phyloP scores from a whole-genome alignment of 64 coral and sea anemone genomes.

The Montipora efflorescens region DNA sequence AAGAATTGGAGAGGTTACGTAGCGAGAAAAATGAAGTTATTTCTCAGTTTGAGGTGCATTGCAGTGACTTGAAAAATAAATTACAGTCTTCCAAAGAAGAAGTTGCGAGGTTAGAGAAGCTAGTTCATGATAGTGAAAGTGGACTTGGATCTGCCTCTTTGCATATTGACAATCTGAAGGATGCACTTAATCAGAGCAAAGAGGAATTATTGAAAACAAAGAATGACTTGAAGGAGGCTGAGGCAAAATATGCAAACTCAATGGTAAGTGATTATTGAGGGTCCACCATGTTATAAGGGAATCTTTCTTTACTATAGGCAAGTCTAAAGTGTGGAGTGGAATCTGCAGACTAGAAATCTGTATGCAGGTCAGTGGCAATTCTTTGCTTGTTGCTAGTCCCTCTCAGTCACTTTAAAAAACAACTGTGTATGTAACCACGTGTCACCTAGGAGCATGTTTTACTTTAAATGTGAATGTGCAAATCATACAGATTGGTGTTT shows the following conservation, averaged over 20 bases:
- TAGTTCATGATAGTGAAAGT: constrained; percentile 87
- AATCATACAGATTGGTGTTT: too few species aligned
- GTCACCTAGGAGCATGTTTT: too few species aligned
- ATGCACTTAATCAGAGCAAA: constrained; percentile 65
- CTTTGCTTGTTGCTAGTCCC: too few species aligned
- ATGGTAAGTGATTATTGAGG: constrained; percentile 43
- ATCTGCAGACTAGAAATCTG: too few species aligned
- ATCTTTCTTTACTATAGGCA: too few species aligned
- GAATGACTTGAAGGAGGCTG: constrained; percentile 57
- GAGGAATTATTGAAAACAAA: constrained; percentile 66
- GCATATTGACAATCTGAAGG: constrained; percentile 72
- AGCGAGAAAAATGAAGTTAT: constrained; percentile 80
- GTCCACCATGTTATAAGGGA: too few species aligned
- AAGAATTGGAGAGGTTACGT: constrained; percentile 72
- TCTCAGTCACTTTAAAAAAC: too few species aligned
- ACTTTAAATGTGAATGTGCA: too few species aligned
- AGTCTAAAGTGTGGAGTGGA: too few species aligned
- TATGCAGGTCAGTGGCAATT: too few species aligned
- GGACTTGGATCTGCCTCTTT: constrained; percentile 93
- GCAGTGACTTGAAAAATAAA: constrained; percentile 77
- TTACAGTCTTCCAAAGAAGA: constrained; percentile 63
- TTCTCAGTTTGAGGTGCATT: constrained; percentile 74
- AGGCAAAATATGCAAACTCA: constrained; percentile 40
- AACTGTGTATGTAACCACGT: too few species aligned
- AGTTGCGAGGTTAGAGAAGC: constrained; percentile 68